Conservation (phyloP, 2,797 vertebrate genomes). For the Arnoldichthys spilopterus region DNA sequence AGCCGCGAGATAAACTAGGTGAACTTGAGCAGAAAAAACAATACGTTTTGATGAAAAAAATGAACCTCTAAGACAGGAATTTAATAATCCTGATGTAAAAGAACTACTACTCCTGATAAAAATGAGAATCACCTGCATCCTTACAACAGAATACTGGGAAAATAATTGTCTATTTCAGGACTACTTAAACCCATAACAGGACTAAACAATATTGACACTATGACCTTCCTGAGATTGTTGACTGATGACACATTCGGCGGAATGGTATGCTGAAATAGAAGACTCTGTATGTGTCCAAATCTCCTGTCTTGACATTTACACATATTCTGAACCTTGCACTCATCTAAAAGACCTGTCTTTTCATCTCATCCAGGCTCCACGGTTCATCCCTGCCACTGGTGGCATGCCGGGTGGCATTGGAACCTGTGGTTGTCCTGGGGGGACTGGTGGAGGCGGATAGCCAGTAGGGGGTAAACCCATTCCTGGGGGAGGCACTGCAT, state of each 20-base stretch:
- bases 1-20: no score
- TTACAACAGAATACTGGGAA: slow-evolving; percentile 15
- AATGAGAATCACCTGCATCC: neutral
- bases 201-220: neutral
- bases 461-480: slow-evolving; percentile 88
- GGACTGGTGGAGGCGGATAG: slow-evolving; percentile 89
- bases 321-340: neutral
- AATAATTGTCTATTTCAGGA: neutral
- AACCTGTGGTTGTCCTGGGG: slow-evolving; percentile 90
- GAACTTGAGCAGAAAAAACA: no score
- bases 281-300: neutral
- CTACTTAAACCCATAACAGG: slow-evolving; percentile 2
- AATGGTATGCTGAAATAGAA: slow-evolving; percentile 8
- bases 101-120: neutral
- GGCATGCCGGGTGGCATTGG: slow-evolving; percentile 93
- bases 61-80: no score
- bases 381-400: slow-evolving; percentile 84
- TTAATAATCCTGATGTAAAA: neutral
- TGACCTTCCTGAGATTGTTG: neutral
- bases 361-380: slow-evolving; percentile 73
- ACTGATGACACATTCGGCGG: neutral
- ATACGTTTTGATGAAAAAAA: no score
- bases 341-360: neutral
- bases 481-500: slow-evolving; percentile 86
- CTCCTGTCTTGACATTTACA: neutral